Conservation (phyloP, 1,140 invertebrate species). For the Drosophila novamexicana region DNA sequence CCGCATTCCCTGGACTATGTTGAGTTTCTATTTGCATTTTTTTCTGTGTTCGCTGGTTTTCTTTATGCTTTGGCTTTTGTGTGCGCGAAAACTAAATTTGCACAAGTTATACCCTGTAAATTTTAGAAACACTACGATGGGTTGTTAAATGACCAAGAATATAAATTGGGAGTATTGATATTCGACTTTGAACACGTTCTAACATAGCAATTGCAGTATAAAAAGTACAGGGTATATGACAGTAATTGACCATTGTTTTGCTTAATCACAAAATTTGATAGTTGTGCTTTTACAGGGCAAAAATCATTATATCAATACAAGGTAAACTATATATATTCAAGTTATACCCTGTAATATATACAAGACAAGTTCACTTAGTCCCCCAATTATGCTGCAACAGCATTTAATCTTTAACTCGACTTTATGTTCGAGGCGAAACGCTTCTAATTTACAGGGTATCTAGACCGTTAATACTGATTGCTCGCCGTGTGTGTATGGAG, state of each 20-base stretch:
- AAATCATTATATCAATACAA: too few relatives aligned
- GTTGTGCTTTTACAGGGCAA: too few relatives aligned
- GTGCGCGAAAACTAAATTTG: constrained; percentile 46
- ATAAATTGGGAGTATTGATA: background rate
- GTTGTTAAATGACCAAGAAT: background rate
- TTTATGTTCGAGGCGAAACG: background rate
- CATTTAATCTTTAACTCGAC: background rate
- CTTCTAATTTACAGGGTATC: constrained; percentile 8
- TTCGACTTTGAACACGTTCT: too few relatives aligned
- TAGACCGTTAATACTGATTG: too few relatives aligned
- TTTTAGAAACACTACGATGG: background rate
- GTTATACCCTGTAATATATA: background rate
- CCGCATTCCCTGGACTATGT: constrained; percentile 2
- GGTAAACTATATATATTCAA: background rate
- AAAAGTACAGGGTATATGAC: too few relatives aligned
- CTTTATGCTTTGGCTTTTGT: constrained; percentile 30
- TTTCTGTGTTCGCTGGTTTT: constrained; percentile 1
- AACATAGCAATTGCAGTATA: too few relatives aligned
- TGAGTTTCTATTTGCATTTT: constrained; percentile 23
- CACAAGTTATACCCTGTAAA: constrained; percentile 18
- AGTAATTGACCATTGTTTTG: too few relatives aligned
- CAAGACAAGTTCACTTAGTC: too few relatives aligned
- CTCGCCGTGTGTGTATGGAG: too few relatives aligned
- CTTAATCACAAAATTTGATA: too few relatives aligned
- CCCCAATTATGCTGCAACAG: too few relatives aligned